Percentiles rank a stretch among this genome's conserved stretches.
phyloP scores from a whole-genome alignment of 1,140 invertebrate species.

The Andrena cerasifolii region DNA sequence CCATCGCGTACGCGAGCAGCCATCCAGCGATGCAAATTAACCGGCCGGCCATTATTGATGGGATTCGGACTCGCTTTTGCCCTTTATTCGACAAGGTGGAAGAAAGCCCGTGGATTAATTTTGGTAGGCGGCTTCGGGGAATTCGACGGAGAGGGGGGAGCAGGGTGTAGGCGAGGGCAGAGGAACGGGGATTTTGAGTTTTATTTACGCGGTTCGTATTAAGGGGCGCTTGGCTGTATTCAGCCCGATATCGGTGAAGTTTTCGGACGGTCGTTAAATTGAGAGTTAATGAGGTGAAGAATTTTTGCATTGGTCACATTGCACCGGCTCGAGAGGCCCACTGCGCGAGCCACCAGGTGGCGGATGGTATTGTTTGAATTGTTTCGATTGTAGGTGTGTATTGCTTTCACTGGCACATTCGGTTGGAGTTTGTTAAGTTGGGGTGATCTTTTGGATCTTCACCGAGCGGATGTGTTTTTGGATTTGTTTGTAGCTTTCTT shows the following conservation, averaged over 20 bases:
- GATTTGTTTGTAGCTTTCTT: too few relatives aligned
- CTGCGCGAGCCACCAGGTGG: too few relatives aligned
- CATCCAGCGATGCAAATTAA: slow-evolving; percentile 77
- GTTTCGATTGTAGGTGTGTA: too few relatives aligned
- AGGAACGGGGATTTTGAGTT: background rate
- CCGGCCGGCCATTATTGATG: slow-evolving; percentile 40
- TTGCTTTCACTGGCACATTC: too few relatives aligned
- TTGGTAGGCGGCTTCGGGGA: background rate
- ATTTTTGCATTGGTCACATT: too few relatives aligned
- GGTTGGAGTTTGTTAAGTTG: too few relatives aligned
- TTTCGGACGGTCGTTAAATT: background rate
- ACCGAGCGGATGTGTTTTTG: too few relatives aligned
- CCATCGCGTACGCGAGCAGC: slow-evolving; percentile 56
- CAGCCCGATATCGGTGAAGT: background rate
- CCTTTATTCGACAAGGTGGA: slow-evolving; percentile 26
- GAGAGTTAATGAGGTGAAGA: background rate
- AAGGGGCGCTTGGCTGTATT: background rate
- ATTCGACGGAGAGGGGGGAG: too few relatives aligned
- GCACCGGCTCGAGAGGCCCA: too few relatives aligned
- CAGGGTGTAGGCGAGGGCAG: too few relatives aligned
- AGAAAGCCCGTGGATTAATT: slow-evolving; percentile 34
- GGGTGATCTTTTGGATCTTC: too few relatives aligned
- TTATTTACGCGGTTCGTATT: background rate
- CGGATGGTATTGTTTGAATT: too few relatives aligned
- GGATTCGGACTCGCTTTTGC: slow-evolving; percentile 2